These are phyloP conservation scores for Muscicapa striata DNA, from an alignment of 2,797 vertebrate genomes.

Conservation along the genomic window DNA sequence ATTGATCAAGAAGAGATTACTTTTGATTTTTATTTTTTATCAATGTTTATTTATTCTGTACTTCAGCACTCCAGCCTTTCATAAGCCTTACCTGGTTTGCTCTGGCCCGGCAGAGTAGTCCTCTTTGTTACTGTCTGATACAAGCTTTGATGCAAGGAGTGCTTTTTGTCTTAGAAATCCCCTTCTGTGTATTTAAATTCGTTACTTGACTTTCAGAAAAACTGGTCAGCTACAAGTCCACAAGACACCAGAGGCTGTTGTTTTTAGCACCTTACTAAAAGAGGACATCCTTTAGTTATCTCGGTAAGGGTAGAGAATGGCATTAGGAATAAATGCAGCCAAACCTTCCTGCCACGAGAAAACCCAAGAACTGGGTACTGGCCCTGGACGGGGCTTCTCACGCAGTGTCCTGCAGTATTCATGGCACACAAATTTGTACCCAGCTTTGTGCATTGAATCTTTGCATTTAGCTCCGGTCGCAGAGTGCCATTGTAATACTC, in stretches of 20 bases:
- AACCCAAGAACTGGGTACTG: neutral
- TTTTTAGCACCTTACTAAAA: neutral
- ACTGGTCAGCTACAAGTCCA: neutral
- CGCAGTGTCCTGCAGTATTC: neutral
- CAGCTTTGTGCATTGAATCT: neutral
- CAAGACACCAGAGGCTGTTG: neutral
- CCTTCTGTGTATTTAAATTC: neutral
- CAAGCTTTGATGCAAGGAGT: neutral
- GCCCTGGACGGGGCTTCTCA: neutral
- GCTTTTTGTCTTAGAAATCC: neutral
- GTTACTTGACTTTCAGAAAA: neutral
- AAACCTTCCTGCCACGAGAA: neutral
- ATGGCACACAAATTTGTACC: neutral
- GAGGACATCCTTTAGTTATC: neutral
- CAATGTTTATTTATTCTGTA: neutral
- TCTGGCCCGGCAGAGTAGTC: neutral
- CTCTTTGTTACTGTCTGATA: neutral
- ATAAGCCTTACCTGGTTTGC: neutral
- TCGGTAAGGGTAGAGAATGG: neutral
- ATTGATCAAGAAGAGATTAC: neutral
- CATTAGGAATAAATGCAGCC: neutral
- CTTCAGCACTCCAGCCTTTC: neutral
- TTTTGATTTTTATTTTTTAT: neutral
- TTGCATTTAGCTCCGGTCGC: neutral
- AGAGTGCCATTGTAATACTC: neutral